Percentiles rank a stretch among this genome's conserved stretches.
phyloP scores from a whole-genome alignment of 2,888 invertebrate species.

The Caenorhabditis becei region DNA sequence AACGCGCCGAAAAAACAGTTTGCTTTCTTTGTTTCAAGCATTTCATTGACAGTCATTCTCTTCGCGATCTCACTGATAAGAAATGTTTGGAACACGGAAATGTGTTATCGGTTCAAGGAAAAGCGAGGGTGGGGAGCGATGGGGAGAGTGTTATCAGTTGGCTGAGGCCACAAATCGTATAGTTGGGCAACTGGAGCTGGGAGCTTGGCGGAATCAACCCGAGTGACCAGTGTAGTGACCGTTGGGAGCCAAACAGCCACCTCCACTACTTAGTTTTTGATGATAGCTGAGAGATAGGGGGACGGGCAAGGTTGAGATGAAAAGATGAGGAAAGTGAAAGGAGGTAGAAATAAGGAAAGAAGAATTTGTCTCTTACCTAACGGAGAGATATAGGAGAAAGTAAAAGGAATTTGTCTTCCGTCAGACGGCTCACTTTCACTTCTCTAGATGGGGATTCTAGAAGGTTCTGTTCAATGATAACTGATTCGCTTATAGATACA shows the following conservation, averaged over 20 bases:
- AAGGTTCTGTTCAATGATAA: background rate
- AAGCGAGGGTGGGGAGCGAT: conserved; percentile 52
- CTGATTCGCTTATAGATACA: no score
- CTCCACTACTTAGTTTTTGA: conserved; percentile 51
- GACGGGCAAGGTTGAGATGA: conserved; percentile 27
- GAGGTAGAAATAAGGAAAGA: conserved; percentile 1
- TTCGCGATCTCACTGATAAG: conserved; percentile 10
- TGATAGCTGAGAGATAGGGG: conserved; percentile 36
- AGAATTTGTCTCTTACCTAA: background rate
- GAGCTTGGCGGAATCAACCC: no score
- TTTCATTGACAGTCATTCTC: background rate
- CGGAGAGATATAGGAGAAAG: conserved; percentile 4
- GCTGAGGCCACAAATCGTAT: conserved; percentile 44
- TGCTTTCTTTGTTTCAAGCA: background rate
- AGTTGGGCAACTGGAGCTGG: conserved; percentile 20
- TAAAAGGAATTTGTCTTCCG: background rate
- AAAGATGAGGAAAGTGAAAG: conserved; percentile 25
- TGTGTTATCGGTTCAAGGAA: conserved; percentile 51
- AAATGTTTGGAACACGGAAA: conserved; percentile 55
- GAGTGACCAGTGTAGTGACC: conserved; percentile 44
- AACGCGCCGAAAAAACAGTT: background rate
- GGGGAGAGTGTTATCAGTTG: conserved; percentile 50
- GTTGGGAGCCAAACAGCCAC: conserved; percentile 19
- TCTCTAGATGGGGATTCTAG: background rate
- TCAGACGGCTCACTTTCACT: conserved; percentile 2